These are phyloP conservation scores for Orussus abietinus DNA, from an alignment of 1,140 invertebrate species.

Conservation along the genomic window DNA sequence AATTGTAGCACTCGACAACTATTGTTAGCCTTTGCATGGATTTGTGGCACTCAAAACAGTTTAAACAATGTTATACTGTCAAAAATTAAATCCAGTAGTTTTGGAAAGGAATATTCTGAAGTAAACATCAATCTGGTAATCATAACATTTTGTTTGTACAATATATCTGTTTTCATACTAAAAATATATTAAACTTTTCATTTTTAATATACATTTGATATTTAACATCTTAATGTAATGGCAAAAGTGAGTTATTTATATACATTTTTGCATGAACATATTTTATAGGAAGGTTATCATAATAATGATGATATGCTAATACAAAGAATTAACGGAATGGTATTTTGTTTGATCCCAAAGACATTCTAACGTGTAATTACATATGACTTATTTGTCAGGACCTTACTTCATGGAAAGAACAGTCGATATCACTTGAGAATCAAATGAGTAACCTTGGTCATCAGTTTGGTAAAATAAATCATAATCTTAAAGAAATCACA, in stretches of 20 bases:
- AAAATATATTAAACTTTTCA: conserved; percentile 1
- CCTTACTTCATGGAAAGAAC: not conserved
- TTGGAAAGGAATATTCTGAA: conserved; percentile 13
- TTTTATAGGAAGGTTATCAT: conserved; percentile 25
- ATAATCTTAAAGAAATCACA: conserved; percentile 39
- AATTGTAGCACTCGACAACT: conserved; percentile 21
- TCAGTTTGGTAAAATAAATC: conserved; percentile 33
- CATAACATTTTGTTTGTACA: not conserved
- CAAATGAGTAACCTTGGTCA: conserved; percentile 28
- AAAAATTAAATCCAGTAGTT: conserved; percentile 20
- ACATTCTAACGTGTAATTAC: conserved; percentile 1
- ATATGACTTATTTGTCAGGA: conserved; percentile 7
- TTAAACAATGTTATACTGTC: conserved; percentile 18
- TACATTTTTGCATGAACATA: conserved; percentile 4
- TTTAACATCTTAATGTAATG: too few relatives aligned
- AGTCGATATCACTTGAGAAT: conserved; percentile 6
- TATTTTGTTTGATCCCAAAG: conserved; percentile 8
- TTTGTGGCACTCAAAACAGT: conserved; percentile 29
- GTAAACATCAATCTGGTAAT: conserved; percentile 10
- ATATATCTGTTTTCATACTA: conserved; percentile 1
- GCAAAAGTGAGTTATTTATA: not conserved
- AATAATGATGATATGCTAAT: not conserved
- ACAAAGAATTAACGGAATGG: conserved; percentile 1
- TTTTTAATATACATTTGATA: too few relatives aligned
- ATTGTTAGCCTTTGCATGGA: conserved; percentile 36